These are phyloP conservation scores for Onychorhynchus coronatus DNA, from an alignment of 2,113 vertebrate genomes.

Conservation along the genomic window DNA sequence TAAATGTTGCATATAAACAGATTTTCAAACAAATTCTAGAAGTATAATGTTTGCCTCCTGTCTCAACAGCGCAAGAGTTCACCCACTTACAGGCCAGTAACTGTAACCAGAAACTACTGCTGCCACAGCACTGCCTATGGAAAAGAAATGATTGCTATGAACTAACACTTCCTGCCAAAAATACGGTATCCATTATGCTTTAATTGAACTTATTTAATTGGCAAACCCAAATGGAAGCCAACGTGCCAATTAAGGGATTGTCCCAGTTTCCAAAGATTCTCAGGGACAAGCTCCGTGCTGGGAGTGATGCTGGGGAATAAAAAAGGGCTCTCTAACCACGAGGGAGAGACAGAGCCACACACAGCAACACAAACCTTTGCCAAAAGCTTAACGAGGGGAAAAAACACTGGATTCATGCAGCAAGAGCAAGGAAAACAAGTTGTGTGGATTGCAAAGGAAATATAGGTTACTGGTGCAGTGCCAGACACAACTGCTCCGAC, in stretches of 20 bases:
- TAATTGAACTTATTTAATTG: slow-evolving; percentile 31
- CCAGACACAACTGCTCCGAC: neutral
- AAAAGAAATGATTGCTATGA: neutral
- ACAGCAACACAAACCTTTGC: neutral
- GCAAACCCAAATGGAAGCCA: slow-evolving; percentile 10
- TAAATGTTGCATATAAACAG: neutral
- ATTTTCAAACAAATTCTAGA: neutral
- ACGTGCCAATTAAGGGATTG: slow-evolving; percentile 19
- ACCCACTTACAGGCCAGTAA: neutral
- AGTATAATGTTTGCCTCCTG: neutral
- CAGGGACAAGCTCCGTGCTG: neutral
- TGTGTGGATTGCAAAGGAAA: neutral
- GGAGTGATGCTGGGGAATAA: neutral
- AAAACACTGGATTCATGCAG: neutral
- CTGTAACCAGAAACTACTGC: neutral
- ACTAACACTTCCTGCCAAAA: slow-evolving; percentile 19
- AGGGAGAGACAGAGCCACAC: neutral
- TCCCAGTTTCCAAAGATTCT: neutral
- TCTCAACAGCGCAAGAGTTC: neutral
- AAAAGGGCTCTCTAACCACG: neutral
- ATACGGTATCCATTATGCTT: neutral
- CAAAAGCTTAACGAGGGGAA: neutral
- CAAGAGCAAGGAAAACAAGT: neutral
- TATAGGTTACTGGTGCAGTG: neutral
- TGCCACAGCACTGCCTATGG: neutral